Evolutionary conservation across 2,797 vertebrate genomes (phyloP).

Genomic region (Sparus aurata): DNA sequence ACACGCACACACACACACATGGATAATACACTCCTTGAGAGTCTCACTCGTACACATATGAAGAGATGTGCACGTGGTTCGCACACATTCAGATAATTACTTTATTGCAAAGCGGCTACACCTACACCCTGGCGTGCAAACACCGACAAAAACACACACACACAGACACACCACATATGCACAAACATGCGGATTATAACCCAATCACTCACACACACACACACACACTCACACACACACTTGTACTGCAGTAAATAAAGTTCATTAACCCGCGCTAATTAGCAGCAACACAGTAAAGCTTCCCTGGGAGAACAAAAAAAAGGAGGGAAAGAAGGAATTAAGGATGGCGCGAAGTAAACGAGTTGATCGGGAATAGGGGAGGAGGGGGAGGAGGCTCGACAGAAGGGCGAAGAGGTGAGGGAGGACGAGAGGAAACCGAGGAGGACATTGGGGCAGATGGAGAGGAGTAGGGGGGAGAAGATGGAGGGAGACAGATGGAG

Average conservation of each 20-base stretch:
- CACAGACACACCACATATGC: not conserved
- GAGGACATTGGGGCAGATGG: conserved; percentile 66
- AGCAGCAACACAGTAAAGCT: conserved; percentile 55
- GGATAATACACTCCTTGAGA: conserved; percentile 39
- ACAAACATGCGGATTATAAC: not conserved
- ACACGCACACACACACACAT: not conserved
- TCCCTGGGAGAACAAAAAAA: conserved; percentile 45
- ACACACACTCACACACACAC: conserved; percentile 1
- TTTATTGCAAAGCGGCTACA: conserved; percentile 26
- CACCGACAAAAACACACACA: conserved; percentile 24
- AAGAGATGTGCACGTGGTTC: not conserved
- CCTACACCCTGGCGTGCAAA: not conserved
- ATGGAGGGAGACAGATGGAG: conserved; percentile 65
- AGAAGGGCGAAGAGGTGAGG: conserved; percentile 65
- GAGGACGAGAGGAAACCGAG: conserved; percentile 47
- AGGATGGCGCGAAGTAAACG: conserved; percentile 42
- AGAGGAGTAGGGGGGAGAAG: conserved; percentile 46
- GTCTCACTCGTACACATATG: not conserved
- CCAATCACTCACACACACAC: conserved; percentile 6
- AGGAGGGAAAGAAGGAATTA: conserved; percentile 50
- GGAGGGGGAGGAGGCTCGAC: conserved; percentile 35
- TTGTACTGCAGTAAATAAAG: conserved; percentile 62
- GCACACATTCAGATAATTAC: conserved; percentile 37
- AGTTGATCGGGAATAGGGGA: conserved; percentile 27
- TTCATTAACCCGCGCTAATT: conserved; percentile 71